phyloP scores from a whole-genome alignment of 2,113 vertebrate species.

The Leiothrix lutea region DNA sequence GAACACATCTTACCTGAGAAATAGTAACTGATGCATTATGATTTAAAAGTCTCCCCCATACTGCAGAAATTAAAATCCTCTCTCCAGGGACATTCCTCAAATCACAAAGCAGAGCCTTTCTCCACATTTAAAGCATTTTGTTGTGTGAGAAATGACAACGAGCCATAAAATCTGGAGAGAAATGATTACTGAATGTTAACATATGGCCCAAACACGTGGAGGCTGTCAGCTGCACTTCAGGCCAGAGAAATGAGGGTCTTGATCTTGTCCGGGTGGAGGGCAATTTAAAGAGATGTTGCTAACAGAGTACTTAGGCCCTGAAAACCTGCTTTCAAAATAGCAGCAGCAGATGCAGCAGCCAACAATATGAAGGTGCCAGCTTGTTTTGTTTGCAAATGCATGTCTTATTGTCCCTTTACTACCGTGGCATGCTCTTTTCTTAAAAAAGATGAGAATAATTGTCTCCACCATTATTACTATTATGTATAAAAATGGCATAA shows the following conservation, averaged over 20 bases:
- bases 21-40: not conserved
- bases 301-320: not conserved
- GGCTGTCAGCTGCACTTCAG: not conserved
- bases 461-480: not conserved
- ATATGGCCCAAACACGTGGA: not conserved
- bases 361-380: not conserved
- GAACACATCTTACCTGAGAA: not conserved
- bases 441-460: constrained; percentile 1
- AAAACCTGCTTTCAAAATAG: not conserved
- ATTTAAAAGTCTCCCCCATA: not conserved
- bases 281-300: not conserved
- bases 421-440: not conserved
- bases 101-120: constrained; percentile 7
- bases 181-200: not conserved
- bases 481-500: not conserved
- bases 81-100: not conserved
- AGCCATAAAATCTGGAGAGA: constrained; percentile 17
- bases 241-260: not conserved
- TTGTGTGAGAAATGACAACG: constrained; percentile 35
- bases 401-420: not conserved
- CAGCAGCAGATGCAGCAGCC: not conserved
- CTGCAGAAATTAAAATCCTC: not conserved
- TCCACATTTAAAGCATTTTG: constrained; percentile 18
- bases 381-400: not conserved
- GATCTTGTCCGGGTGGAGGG: not conserved